A percentile compares a stretch with the other conserved stretches of the same genome.
Conservation (phyloP, 2,113 vertebrate species). For the Laticauda laticaudata region DNA sequence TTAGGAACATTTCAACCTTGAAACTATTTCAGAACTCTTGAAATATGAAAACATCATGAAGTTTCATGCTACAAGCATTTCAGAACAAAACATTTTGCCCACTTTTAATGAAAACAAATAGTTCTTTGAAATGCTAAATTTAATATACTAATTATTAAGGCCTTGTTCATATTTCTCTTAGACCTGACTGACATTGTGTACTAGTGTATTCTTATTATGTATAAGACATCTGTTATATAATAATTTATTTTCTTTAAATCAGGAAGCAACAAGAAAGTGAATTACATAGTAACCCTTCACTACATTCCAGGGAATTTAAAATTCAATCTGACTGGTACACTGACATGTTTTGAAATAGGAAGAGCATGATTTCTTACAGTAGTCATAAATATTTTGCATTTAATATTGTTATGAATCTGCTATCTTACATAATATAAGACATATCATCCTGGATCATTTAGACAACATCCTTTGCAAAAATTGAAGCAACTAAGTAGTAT, state of each 20-base stretch:
- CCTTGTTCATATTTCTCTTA: background rate
- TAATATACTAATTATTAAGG: background rate
- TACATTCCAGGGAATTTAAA: background rate
- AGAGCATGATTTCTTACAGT: background rate
- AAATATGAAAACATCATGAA: background rate
- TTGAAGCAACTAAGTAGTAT: background rate
- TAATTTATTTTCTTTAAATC: background rate
- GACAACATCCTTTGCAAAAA: background rate
- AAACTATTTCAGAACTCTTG: background rate
- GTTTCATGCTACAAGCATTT: background rate
- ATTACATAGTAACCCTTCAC: background rate
- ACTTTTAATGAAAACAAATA: background rate
- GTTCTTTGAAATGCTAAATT: background rate
- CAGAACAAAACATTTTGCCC: background rate
- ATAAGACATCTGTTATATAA: no score
- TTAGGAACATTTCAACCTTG: background rate
- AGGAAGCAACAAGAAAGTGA: background rate
- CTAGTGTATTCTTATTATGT: background rate
- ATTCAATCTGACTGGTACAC: background rate
- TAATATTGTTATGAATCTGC: background rate
- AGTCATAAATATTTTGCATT: background rate
- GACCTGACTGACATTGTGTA: background rate
- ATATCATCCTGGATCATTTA: background rate
- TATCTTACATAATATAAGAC: no score
- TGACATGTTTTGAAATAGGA: background rate